Base-by-base conservation (phyloP, 2,113 vertebrate genomes). In the Eidolon helvum region DNA sequence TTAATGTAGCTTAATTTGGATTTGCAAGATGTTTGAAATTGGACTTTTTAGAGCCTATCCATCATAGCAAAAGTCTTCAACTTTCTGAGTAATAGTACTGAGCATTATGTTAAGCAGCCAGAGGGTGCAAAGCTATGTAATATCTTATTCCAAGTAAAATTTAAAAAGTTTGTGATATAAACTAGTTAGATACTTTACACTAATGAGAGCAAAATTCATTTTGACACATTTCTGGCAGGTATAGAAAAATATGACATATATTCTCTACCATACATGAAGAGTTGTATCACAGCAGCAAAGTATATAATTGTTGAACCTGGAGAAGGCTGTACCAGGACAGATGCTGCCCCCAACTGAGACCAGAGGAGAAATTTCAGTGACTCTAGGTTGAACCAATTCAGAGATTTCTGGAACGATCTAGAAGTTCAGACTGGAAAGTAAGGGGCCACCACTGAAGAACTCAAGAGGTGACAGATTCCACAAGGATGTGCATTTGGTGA, bases 1-100 rank as follows among this genome's bases (percentile, higher is more conserved):
- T 80, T 78, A 96, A 78, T 24, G 53, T 93, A 96, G 69, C 16
- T 61, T 94, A 57, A 33, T 83, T 96, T 78, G 78, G 43, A 95
- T 95, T 96, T 91, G 28, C 30, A 89, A 94, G 77, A 95, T 83
- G 68, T 94, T 95, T 78, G 57, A 93, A 97, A 93, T 80, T 24
- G 65, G 40, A 93, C 43, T 69, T 93, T 89, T 68, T 61, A 89
- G 78, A 97, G 26, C 21, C 19, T 55, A 93, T 59, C 38, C 61
- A 93, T 61, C 40, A 4, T 9, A 38, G 68, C 12, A 78, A 90
- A 79, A 82, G 38, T 53, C 26, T 87, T 94, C 35, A 83, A 40
- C 35, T 72, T 95, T 93, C 48, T 65, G 82, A 94, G n/a, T 85
- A 82, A 87, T 50, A 43, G 3, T 40, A 68, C 30, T 53, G 48